A percentile compares a stretch with the other conserved stretches of the same genome.
Evolutionary conservation across 2,888 invertebrate genomes (phyloP).

Genomic region (Sclerodermus sp.): DNA sequence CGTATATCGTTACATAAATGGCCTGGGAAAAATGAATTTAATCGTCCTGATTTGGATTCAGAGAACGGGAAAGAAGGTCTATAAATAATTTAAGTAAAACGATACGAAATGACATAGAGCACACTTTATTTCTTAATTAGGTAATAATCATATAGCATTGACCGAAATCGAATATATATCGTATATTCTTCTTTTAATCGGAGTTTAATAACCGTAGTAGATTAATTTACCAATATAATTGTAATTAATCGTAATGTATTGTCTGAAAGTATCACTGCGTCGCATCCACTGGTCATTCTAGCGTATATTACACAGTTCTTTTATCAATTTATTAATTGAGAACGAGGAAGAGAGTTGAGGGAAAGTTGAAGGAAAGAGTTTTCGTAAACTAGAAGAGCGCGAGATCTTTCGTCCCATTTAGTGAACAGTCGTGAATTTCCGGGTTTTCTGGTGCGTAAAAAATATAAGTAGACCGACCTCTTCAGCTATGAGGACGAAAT

Average conservation of each 20-base stretch:
- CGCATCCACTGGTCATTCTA: conserved; percentile 49
- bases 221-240: conserved; percentile 54
- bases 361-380: neutral
- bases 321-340: neutral
- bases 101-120: conserved; percentile 49
- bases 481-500: conserved; percentile 1
- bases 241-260: conserved; percentile 57
- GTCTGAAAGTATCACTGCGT: conserved; percentile 55
- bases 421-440: conserved; percentile 12
- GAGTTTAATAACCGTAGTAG: conserved; percentile 52
- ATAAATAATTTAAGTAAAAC: neutral
- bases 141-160: conserved; percentile 56
- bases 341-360: neutral
- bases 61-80: too few relatives aligned
- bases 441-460: conserved; percentile 33
- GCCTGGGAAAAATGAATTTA: too few relatives aligned
- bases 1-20: too few relatives aligned
- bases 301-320: neutral
- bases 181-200: conserved; percentile 44
- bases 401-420: conserved; percentile 5
- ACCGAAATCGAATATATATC: conserved; percentile 48
- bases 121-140: conserved; percentile 56
- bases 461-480: conserved; percentile 33
- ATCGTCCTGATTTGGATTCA: too few relatives aligned
- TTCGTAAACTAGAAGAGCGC: neutral